A percentile compares a stretch with the other conserved stretches of the same genome.
Evolutionary conservation across 2,797 vertebrate species (phyloP).

Genomic region (Glyptemys insculpta): DNA sequence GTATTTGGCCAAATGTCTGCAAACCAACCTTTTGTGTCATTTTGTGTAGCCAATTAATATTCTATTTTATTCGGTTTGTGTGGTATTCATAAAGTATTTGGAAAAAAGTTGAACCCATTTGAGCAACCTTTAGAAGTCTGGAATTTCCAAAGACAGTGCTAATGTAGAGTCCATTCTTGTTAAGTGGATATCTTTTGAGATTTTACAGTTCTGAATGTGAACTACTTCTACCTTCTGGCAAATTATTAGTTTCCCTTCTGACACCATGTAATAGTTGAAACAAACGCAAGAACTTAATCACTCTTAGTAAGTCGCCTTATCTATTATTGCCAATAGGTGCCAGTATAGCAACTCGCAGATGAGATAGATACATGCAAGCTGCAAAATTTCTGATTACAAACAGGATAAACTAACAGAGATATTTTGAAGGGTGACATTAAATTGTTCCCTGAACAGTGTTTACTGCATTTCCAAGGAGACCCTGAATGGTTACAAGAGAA

Average conservation of each 20-base stretch:
- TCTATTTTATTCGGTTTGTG: no score
- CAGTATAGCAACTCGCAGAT: neutral
- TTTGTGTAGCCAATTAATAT: no score
- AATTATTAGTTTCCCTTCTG: neutral
- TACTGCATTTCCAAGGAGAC: neutral
- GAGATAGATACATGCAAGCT: neutral
- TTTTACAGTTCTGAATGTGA: neutral
- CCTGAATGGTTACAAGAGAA: neutral
- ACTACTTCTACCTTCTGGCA: neutral
- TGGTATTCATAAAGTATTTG: no score
- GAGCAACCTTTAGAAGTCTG: neutral
- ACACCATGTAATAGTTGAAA: neutral
- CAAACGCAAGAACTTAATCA: neutral
- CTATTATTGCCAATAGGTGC: neutral
- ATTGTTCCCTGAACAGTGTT: neutral
- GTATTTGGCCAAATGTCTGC: neutral
- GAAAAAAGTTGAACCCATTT: neutral
- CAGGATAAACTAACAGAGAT: neutral
- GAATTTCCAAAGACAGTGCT: neutral
- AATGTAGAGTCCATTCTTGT: neutral
- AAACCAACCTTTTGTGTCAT: neutral
- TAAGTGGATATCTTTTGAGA: neutral
- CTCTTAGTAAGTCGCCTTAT: neutral
- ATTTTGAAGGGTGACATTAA: neutral
- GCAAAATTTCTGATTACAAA: neutral